These are phyloP conservation scores for Sesamia nonagrioides DNA, from an alignment of 1,140 invertebrate species.

Conservation along the genomic window DNA sequence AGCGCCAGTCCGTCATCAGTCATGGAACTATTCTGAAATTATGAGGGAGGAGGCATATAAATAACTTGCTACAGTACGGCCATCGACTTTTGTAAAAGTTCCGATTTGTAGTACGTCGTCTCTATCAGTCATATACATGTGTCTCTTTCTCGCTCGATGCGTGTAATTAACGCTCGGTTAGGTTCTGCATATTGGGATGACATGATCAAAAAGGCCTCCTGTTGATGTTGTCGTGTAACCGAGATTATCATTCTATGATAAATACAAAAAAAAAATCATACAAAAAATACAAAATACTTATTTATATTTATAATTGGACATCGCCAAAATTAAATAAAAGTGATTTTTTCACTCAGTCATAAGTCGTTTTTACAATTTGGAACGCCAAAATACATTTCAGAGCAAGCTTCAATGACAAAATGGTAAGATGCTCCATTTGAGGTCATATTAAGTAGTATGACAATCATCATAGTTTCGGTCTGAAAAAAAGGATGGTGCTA, in stretches of 20 bases:
- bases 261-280: too few species aligned
- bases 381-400: not conserved
- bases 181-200: not conserved
- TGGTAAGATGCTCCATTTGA: too few species aligned
- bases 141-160: not conserved
- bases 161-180: too few species aligned
- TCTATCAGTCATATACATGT: not conserved
- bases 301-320: too few species aligned
- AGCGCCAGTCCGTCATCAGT: conserved; percentile 66
- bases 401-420: not conserved
- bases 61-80: not conserved
- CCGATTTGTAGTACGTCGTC: not conserved
- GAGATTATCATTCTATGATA: too few species aligned
- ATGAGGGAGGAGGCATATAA: conserved; percentile 76
- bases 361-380: too few species aligned
- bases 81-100: not conserved
- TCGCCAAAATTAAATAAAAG: too few species aligned
- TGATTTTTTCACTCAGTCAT: too few species aligned
- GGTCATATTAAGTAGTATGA: too few species aligned
- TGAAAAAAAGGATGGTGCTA: too few species aligned
- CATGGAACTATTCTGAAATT: conserved; percentile 80
- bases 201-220: not conserved
- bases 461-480: too few species aligned
- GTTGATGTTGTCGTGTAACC: conserved; percentile 20
- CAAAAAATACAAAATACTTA: too few species aligned